Evolutionary conservation across 2,113 vertebrate genomes (phyloP).

Genomic region (Peucedramus taeniatus): DNA sequence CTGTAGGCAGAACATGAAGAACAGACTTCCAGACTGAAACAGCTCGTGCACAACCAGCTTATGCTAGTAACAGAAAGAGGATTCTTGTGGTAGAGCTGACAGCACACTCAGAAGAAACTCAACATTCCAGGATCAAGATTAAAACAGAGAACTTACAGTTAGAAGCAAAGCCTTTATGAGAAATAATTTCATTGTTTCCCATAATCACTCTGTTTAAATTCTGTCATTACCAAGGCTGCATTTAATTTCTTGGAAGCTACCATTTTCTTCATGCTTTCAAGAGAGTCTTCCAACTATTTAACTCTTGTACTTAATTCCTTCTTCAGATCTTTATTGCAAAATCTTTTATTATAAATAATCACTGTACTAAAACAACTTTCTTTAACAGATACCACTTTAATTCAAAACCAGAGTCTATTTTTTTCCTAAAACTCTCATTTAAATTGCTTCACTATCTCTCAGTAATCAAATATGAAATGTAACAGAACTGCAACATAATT

Average conservation of each 20-base stretch:
- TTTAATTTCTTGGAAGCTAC: neutral
- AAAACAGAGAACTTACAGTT: neutral
- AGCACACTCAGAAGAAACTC: neutral
- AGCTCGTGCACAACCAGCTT: neutral
- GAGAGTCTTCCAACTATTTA: neutral
- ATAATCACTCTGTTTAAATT: neutral
- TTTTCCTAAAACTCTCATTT: neutral
- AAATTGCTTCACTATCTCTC: constrained; percentile 1
- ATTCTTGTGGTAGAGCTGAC: neutral
- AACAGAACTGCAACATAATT: constrained; percentile 31
- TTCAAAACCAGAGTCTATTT: neutral
- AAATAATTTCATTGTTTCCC: neutral
- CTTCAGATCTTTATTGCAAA: neutral
- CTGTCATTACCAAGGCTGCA: neutral
- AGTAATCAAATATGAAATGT: constrained; percentile 4
- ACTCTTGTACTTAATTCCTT: neutral
- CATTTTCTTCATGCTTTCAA: neutral
- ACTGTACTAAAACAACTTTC: neutral
- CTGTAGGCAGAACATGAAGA: neutral
- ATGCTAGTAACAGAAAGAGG: neutral
- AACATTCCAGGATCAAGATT: neutral
- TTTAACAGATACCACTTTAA: neutral
- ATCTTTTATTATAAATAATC: neutral
- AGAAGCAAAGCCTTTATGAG: neutral
- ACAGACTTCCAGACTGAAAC: neutral